Evolutionary conservation across 2,888 invertebrate genomes (phyloP), one percentile per base, ranked within the genome.

Genomic region (Tenthredo amoena): DNA sequence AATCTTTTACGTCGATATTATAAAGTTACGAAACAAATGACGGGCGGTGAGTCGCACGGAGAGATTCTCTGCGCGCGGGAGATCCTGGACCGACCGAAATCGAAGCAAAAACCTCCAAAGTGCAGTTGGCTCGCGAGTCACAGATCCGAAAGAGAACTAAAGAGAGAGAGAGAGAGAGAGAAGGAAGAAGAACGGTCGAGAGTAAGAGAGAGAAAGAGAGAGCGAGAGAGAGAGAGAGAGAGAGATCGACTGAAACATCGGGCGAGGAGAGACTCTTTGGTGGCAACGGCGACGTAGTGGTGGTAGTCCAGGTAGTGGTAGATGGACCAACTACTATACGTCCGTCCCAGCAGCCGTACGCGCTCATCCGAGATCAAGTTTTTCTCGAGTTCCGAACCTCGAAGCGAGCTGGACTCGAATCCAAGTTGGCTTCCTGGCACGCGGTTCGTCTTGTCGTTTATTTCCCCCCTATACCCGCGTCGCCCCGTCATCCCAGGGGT

Each of bases 401-500:
- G 65, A 85, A 76, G 83, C 62, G 85, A 85, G 86, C 79, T 87
- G 88, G 88, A 88, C 91, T 90, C 91, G 91, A 91, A 91, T 92
- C 90, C 90, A 89, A 91, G 90, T 92, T 90, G 91, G 92, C 92
- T 93, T 93, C 92, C 92, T 92, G 91, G 91, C 93, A 93, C 91
- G 91, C 93, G 91, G 91, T 88, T 90, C 88, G 87, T 91, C 90
- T 88, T 88, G 90, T 88, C 89, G 89, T 89, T 85, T 86, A 85
- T 85, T 86, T 84, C 85, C 86, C 85, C 79, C 74, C 86, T 15
- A 82, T 84, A 50, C 81, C 71, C 26, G 50, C 74, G 71, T 74
- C 74, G 62, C 84, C 79, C 50, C 77, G 87, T 86, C 87, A 85
- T 83, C 76, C 87, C 85, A 84, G 85, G 85, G 87, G 85, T 87